Base-by-base conservation (phyloP, 2,888 invertebrate genomes). In the Acleris sparsana region DNA sequence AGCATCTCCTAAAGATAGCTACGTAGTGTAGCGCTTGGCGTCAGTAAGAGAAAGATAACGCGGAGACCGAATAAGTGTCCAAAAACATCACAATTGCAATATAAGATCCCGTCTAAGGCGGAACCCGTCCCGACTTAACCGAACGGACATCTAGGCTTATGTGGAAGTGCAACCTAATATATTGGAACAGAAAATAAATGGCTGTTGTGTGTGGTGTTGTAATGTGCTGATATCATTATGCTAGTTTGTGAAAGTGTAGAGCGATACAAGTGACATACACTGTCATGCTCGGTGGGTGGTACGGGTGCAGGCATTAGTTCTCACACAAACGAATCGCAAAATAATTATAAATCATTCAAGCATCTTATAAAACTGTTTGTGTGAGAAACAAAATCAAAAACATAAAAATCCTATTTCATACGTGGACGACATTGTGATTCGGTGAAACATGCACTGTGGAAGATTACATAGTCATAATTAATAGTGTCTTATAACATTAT, bases 361-460 rank as follows among this genome's bases (percentile, higher is more conserved):
- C 55, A 52, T 52, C 51, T 51, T 48, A 59, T 64, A 39, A 52
- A 62, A 63, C 74, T 73, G 80, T 86, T 88, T 84, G 82, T 82
- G 84, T 78, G 81, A 85, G 84, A 85, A 71, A 69, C 67, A 77
- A 75, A 80, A 78, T 80, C 79, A 67, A 73, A 73, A 84, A 85
- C 79, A 84, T 79, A 85, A 81, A 81, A 84, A 78, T 79, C 78
- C 78, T 84, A 80, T 84, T 77, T 78, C 79, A 72, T 77, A 81
- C 77, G 77, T 82, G 81, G 84, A 84, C 83, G 83, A 84, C 78
- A 83, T 80, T 79, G 88, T 89, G 87, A 84, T 80, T 85, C 80
- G 85, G 90, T 90, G 91, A 87, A 77, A 88, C 91, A 91, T 92
- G 91, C 91, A 88, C 90, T 86, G 90, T 86, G 87, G 80, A 83